Evolutionary conservation across 2,888 invertebrate species (phyloP).

Genomic region (Aporophyla lueneburgensis): DNA sequence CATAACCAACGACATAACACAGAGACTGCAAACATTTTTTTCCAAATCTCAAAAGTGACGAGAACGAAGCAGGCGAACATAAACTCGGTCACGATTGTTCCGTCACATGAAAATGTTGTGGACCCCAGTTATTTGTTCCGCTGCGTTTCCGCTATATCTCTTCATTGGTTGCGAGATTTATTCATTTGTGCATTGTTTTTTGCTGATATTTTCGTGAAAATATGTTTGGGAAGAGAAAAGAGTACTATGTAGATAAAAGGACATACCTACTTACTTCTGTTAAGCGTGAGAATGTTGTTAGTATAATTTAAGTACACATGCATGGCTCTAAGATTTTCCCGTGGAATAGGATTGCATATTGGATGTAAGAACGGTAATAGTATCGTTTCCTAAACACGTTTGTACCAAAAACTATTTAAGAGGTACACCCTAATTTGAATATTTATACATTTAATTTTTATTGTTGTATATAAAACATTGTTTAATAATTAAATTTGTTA

Average conservation of each 20-base stretch:
- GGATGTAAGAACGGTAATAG: too few relatives aligned
- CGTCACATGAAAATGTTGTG: constrained; percentile 53
- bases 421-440: too few relatives aligned
- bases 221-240: background rate
- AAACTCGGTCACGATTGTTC: constrained; percentile 55
- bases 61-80: constrained; percentile 31
- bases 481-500: too few relatives aligned
- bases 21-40: constrained; percentile 42
- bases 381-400: too few relatives aligned
- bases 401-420: too few relatives aligned
- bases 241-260: too few relatives aligned
- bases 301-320: too few relatives aligned
- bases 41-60: constrained; percentile 36
- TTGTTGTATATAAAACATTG: too few relatives aligned
- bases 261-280: background rate
- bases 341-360: too few relatives aligned
- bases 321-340: too few relatives aligned
- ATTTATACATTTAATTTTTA: too few relatives aligned
- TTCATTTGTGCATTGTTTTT: constrained; percentile 6
- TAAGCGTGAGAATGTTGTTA: too few relatives aligned
- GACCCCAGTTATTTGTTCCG: constrained; percentile 39
- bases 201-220: background rate
- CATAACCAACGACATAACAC: constrained; percentile 21
- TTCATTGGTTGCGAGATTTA: constrained; percentile 35
- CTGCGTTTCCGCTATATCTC: constrained; percentile 38